Evolutionary conservation across 2,888 invertebrate species (phyloP).

Genomic region (Tridacna crocea): DNA sequence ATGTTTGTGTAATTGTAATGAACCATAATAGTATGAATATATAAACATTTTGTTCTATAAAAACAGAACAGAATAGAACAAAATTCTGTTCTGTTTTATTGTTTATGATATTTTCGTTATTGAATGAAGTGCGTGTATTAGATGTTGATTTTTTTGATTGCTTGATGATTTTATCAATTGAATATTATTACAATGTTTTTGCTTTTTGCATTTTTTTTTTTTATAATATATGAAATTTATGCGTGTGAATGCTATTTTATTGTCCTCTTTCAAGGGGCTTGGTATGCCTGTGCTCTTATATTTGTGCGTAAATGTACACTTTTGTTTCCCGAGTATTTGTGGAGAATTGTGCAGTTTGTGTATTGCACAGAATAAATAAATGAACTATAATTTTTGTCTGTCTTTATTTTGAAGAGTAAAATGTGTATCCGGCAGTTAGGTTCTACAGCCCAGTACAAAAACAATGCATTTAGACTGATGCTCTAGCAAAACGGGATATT

Average conservation of each 20-base stretch:
- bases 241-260: slow-evolving; percentile 8
- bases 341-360: neutral
- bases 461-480: too few relatives aligned
- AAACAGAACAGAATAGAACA: too few relatives aligned
- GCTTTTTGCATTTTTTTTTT: too few relatives aligned
- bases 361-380: neutral
- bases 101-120: neutral
- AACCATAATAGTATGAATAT: neutral
- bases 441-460: too few relatives aligned
- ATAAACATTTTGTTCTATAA: too few relatives aligned
- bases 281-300: slow-evolving; percentile 3
- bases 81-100: neutral
- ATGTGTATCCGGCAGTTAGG: too few relatives aligned
- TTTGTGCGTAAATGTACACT: slow-evolving; percentile 6
- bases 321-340: neutral
- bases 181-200: neutral
- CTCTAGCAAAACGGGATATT: too few relatives aligned
- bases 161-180: neutral
- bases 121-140: neutral
- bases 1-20: neutral
- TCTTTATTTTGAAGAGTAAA: too few relatives aligned
- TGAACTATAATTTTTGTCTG: too few relatives aligned
- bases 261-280: neutral
- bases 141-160: neutral
- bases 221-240: slow-evolving; percentile 4